Evolutionary conservation across 2,888 invertebrate species (phyloP), one percentile per base, ranked within the genome.

Genomic region (Zygogramma bicolorata): DNA sequence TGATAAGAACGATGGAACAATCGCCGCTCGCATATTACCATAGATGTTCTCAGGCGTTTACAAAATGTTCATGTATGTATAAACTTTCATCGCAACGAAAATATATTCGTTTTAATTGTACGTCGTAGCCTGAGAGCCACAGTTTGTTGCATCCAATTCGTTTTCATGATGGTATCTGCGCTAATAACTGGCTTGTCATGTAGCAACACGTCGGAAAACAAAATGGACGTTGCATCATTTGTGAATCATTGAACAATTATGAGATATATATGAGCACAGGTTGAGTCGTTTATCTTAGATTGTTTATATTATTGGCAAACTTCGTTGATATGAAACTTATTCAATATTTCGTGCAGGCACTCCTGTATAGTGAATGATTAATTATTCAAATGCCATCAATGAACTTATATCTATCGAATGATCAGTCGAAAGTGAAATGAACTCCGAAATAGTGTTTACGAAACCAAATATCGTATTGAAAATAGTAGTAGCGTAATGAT

Each of bases 11-110:
- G 13, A 53, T 25, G 53, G 27, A 53, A 53, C 53, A 53, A 53
- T 53, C n/a, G 53, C 53, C 53, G 13, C 25, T 53, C 53, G 27
- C 53, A 53, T 25, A 27, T 15, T 25, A 53, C 13, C 53, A 27
- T 53, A 7, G 53, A 10, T 4, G 53, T 53, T 53, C 53, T 53
- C 53, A 53, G 27, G 53, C 53, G 27, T 53, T 53, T n/a, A 53
- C 53, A 53, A 53, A 53, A 53, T 53, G 27, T 53, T 53, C 53
- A 53, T 15, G 53, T 53, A n/a, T 53, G 53, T 53, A n/a, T 7
- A n/a, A 25, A 53, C 53, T 53, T 53, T 53, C 53, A 25, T 53
- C 27, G 13, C 6, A 53, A n/a, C 27, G 3, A 27, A n/a, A n/a
- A 22, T 15, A 25, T 1, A 13, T 53, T 53, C 53, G 27, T 13